A percentile compares a stretch with the other conserved stretches of the same genome.
Evolutionary conservation across 2,797 vertebrate species (phyloP).

Genomic region (Tragopan temminckii): DNA sequence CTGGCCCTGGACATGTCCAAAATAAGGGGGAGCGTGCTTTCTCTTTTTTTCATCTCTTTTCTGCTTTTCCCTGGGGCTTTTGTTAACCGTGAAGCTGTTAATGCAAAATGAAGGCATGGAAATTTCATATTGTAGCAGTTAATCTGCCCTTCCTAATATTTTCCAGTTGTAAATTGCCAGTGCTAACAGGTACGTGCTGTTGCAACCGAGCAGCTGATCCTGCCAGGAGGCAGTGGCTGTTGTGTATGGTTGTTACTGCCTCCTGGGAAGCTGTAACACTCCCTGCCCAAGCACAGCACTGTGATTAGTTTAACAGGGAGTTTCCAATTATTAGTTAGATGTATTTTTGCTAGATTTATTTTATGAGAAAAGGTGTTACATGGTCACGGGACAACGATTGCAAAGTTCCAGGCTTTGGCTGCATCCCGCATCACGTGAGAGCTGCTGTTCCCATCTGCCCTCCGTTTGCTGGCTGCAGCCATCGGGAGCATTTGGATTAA

Average conservation of each 20-base stretch:
- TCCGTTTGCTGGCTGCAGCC: neutral
- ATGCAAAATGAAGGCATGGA: slow-evolving; percentile 35
- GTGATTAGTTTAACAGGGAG: slow-evolving; percentile 1
- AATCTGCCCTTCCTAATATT: slow-evolving; percentile 39
- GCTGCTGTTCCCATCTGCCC: neutral
- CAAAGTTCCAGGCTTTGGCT: neutral
- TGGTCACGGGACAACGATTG: neutral
- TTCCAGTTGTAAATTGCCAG: slow-evolving; percentile 37
- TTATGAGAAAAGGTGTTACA: neutral
- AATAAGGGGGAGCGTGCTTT: neutral
- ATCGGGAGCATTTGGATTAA: neutral
- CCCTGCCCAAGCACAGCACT: neutral
- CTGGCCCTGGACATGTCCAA: neutral
- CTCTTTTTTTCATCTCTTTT: neutral
- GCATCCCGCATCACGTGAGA: neutral
- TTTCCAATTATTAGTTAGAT: slow-evolving; percentile 17
- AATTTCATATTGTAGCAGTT: slow-evolving; percentile 38
- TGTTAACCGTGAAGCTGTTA: neutral
- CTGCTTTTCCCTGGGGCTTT: neutral
- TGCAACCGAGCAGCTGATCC: neutral
- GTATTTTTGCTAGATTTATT: neutral
- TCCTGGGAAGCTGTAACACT: neutral
- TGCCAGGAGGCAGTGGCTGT: neutral
- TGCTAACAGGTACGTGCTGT: neutral
- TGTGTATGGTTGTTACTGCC: neutral